Base-by-base conservation (phyloP, 2,888 invertebrate genomes). In the Hyalella azteca region DNA sequence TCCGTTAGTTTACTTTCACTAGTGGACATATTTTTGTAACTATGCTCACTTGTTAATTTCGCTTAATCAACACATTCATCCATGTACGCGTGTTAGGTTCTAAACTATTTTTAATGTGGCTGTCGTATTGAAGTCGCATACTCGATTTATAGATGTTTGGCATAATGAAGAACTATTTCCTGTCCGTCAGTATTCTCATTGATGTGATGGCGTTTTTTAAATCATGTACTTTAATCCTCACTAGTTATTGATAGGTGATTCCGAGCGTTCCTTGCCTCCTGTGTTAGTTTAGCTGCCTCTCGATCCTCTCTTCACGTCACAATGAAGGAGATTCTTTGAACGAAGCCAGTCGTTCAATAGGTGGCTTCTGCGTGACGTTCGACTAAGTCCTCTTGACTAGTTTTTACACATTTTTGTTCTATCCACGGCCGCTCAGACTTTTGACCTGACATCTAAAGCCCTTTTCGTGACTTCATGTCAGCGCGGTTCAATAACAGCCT, bases 361-460 rank as follows among this genome's bases (percentile, higher is more conserved):
- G 54, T 22, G 29, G 26, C 54, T 54, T 22, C 54, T 54, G n/a
- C n/a, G n/a, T n/a, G 54, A 54, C 54, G 3, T 54, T 54, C 54
- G 26, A 54, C 22, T 54, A 54, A 22, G 54, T 22, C 54, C 29
- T 54, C 54, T 54, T 29, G 22, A 22, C 1, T 54, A 26, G 26
- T 54, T 54, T 54, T 54, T 54, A 22, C 29, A 22, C 54, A 54
- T 54, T 54, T 54, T 54, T 3, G 26, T 26, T 7, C 7, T 54
- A n/a, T n/a, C n/a, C n/a, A n/a, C n/a, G n/a, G n/a, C n/a, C n/a
- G 22, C 54, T 22, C 54, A 26, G 4, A 26, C 22, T 7, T 9
- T 22, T 54, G 54, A 54, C 54, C 54, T 54, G 54, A 54, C 54
- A 54, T 54, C 29, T 54, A 54, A 54, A 54, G 54, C 29, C 26